A percentile compares a stretch with the other conserved stretches of the same genome.
phyloP scores from a whole-genome alignment of 2,797 vertebrate genomes.

The Prionace glauca region DNA sequence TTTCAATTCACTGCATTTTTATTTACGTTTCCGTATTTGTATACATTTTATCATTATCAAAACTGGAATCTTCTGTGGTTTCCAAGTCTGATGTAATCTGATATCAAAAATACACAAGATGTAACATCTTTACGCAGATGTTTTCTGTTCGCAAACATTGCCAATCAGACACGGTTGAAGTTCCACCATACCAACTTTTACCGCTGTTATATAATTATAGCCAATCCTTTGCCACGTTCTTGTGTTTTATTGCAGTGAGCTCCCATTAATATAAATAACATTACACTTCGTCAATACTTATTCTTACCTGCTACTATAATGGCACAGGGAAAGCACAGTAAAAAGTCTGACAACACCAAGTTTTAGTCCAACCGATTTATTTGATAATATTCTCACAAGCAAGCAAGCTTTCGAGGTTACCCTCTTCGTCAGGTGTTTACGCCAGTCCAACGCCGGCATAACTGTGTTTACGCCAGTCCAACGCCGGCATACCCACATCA shows the following conservation, averaged over 20 bases:
- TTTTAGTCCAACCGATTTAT: too few species aligned
- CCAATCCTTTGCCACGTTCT: not conserved
- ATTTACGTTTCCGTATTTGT: not conserved
- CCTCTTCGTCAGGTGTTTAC: too few species aligned
- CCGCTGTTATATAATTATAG: not conserved
- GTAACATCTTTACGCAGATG: not conserved
- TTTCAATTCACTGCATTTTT: not conserved
- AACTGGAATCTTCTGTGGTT: not conserved
- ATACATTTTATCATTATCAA: not conserved
- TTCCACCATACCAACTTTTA: too few species aligned
- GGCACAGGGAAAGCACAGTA: not conserved
- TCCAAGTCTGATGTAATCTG: not conserved
- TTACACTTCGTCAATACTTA: not conserved
- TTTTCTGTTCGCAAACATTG: not conserved
- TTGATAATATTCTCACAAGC: too few species aligned
- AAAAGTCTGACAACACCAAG: too few species aligned
- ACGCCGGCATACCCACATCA: too few species aligned
- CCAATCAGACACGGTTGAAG: not conserved
- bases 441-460: too few species aligned
- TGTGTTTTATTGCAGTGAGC: not conserved
- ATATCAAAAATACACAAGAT: not conserved
- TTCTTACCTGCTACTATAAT: not conserved
- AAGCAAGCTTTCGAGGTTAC: too few species aligned
- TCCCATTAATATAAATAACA: not conserved
- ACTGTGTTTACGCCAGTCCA: too few species aligned